Evolutionary conservation across 1,140 invertebrate genomes (phyloP).

Genomic region (Sycophila sp.): DNA sequence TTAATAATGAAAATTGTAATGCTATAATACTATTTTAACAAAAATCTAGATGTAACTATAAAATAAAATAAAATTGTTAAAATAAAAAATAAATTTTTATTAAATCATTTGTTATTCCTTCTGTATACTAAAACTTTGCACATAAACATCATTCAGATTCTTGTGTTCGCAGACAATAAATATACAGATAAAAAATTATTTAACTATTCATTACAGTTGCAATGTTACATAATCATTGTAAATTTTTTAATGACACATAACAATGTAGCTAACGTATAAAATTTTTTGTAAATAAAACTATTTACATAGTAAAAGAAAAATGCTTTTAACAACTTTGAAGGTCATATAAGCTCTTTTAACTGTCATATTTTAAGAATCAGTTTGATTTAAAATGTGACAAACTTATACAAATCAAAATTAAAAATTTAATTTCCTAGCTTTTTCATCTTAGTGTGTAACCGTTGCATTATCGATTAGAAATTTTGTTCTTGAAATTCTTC

Average conservation of each 20-base stretch:
- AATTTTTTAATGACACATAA: background rate
- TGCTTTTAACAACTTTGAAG: background rate
- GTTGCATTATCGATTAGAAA: conserved; percentile 8
- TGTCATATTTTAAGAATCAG: no score
- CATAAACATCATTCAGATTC: background rate
- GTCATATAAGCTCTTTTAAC: background rate
- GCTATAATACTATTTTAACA: background rate
- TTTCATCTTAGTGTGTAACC: no score
- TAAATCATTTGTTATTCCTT: background rate
- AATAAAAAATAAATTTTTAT: background rate
- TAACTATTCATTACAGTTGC: background rate
- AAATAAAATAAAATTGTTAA: background rate
- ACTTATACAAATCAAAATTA: no score
- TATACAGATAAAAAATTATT: background rate
- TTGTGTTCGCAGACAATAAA: background rate
- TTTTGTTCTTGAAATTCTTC: conserved; percentile 20
- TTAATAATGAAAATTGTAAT: background rate
- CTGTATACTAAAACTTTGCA: background rate
- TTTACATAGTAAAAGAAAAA: background rate
- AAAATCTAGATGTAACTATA: background rate
- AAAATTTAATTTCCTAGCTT: no score
- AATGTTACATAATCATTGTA: conserved; percentile 5
- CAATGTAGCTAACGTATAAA: background rate
- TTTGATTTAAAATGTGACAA: no score
- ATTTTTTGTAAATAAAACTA: background rate